Percentiles rank a stretch among this genome's conserved stretches.
phyloP scores from a whole-genome alignment of 1,140 invertebrate species.

The Halictus rubicundus region DNA sequence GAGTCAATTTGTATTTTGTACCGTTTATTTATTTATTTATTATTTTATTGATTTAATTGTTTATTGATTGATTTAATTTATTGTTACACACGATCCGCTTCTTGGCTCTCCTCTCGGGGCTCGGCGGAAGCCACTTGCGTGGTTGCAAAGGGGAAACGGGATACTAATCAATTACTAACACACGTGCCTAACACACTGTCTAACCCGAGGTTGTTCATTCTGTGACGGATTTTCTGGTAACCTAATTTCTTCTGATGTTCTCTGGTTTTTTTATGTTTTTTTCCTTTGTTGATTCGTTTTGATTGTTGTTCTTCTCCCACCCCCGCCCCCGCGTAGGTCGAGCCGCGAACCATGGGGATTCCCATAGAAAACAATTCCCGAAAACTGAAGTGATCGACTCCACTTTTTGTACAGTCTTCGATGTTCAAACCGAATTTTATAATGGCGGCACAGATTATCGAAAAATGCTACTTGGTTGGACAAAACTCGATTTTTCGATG shows the following conservation, averaged over 20 bases:
- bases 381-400: neutral
- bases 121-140: conserved; percentile 80
- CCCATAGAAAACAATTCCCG: neutral
- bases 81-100: conserved; percentile 69
- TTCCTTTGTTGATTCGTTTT: neutral
- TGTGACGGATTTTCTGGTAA: conserved; percentile 32
- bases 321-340: neutral
- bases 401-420: neutral
- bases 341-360: neutral
- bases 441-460: too few species aligned
- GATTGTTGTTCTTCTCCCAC: neutral
- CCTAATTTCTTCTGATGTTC: neutral
- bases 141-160: conserved; percentile 68
- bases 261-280: neutral
- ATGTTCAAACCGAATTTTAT: too few species aligned
- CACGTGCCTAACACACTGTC: conserved; percentile 71
- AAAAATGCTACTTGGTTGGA: too few species aligned
- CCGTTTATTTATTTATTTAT: neutral
- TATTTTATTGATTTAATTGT: neutral
- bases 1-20: conserved; percentile 7
- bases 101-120: conserved; percentile 80
- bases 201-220: conserved; percentile 41
- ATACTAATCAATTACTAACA: conserved; percentile 74
- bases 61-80: conserved; percentile 9
- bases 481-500: too few species aligned